Percentiles rank a stretch among this genome's conserved stretches.
Evolutionary conservation across 2,888 invertebrate species (phyloP).

Genomic region (Brachypalpus laphriformis): DNA sequence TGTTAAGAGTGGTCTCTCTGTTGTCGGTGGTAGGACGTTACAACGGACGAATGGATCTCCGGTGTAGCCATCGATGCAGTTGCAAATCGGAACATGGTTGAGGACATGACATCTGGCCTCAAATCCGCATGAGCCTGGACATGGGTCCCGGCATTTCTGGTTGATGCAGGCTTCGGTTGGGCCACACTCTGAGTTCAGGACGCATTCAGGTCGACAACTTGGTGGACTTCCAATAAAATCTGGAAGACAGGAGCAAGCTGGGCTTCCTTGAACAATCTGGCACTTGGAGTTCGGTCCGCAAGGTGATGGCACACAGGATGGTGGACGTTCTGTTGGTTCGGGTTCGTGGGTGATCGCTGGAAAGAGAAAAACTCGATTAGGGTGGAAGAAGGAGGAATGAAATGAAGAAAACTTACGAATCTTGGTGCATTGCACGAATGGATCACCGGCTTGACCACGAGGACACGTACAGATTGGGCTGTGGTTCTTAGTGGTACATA

Average conservation of each 20-base stretch:
- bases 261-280: constrained; percentile 88
- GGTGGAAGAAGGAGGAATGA: constrained; percentile 3
- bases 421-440: constrained; percentile 89
- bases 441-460: constrained; percentile 93
- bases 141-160: constrained; percentile 92
- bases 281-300: constrained; percentile 93
- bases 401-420: constrained; percentile 85
- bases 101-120: constrained; percentile 91
- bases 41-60: constrained; percentile 92
- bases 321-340: constrained; percentile 86
- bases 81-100: constrained; percentile 92
- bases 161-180: constrained; percentile 90
- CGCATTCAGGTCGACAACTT: constrained; percentile 91
- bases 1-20: constrained; percentile 81
- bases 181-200: constrained; percentile 90
- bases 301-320: constrained; percentile 91
- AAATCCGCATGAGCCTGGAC: constrained; percentile 91
- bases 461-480: constrained; percentile 95
- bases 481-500: constrained; percentile 92
- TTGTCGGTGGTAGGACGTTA: constrained; percentile 84
- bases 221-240: constrained; percentile 91
- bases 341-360: constrained; percentile 76
- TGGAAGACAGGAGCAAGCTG: constrained; percentile 91
- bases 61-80: constrained; percentile 88
- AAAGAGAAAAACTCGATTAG: background rate